Percentiles rank a stretch among this genome's conserved stretches.
Conservation (phyloP, 2,888 invertebrate species). For the Amphipyra berbera region DNA sequence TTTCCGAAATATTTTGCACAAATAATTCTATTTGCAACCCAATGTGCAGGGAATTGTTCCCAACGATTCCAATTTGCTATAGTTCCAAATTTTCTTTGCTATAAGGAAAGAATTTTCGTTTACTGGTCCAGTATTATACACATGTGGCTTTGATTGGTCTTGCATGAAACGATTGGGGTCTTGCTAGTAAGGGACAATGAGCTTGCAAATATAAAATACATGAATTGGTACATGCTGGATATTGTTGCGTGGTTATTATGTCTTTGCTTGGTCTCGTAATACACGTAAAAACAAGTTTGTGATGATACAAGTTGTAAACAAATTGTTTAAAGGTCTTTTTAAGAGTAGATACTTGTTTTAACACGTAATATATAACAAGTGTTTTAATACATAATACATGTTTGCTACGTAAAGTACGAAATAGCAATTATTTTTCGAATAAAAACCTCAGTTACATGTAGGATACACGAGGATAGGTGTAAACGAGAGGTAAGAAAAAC, state of each 20-base stretch:
- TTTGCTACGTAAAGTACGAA: no score
- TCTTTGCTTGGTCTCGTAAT: no score
- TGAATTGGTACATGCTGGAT: neutral
- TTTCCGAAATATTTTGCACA: slow-evolving; percentile 1
- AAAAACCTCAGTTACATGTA: no score
- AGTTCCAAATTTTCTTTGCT: slow-evolving; percentile 27
- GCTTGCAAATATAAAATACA: neutral
- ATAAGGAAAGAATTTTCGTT: slow-evolving; percentile 5
- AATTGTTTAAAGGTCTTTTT: no score
- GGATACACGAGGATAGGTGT: no score
- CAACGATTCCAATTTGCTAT: slow-evolving; percentile 9
- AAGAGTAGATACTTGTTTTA: no score
- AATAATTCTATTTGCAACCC: slow-evolving; percentile 19
- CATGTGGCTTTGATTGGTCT: slow-evolving; percentile 9
- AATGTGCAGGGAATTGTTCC: slow-evolving; percentile 13
- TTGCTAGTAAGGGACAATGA: neutral
- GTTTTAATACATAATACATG: no score
- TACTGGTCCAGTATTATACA: neutral
- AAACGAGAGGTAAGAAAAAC: no score
- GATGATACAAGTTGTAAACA: no score
- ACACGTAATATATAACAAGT: no score
- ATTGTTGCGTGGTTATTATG: neutral
- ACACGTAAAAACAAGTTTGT: no score
- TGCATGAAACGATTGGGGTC: neutral
- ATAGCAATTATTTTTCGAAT: no score